Percentiles rank a stretch among this genome's conserved stretches.
Evolutionary conservation across 2,113 vertebrate species (phyloP).

Genomic region (Drymodes brunneopygia): DNA sequence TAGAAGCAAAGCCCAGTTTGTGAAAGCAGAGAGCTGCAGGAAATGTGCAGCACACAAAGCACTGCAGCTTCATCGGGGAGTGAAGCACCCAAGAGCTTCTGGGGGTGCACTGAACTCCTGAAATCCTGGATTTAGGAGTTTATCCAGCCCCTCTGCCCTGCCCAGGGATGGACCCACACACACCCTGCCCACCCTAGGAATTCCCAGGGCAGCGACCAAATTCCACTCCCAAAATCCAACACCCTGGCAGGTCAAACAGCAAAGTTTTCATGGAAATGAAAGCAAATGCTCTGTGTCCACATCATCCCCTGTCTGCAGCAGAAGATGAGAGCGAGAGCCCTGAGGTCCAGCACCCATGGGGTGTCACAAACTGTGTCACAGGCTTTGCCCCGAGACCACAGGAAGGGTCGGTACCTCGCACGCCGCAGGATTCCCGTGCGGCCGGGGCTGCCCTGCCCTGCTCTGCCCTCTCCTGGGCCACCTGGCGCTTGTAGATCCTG

Average conservation of each 20-base stretch:
- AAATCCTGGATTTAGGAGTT: neutral
- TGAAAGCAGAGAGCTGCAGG: neutral
- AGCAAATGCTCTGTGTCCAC: neutral
- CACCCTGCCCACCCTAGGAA: neutral
- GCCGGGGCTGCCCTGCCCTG: neutral
- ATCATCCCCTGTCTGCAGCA: neutral
- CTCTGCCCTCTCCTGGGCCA: neutral
- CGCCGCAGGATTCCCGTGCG: neutral
- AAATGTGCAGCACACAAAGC: neutral
- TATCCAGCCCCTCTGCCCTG: neutral
- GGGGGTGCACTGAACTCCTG: neutral
- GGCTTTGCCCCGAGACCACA: fast-evolving
- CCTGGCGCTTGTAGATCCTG: slow-evolving; percentile 84
- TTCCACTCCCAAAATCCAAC: fast-evolving
- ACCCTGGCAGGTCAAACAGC: neutral
- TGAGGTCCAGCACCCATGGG: fast-evolving
- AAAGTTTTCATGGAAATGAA: neutral
- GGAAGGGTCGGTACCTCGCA: slow-evolving; percentile 51
- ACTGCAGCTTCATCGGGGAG: neutral
- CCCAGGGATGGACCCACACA: neutral
- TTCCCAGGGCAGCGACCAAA: fast-evolving
- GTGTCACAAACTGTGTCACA: no score
- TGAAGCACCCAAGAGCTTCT: neutral
- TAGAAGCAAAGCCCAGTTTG: neutral
- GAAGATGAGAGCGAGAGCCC: neutral